These are phyloP conservation scores for Lanistes nyassanus DNA, from an alignment of 1,140 invertebrate genomes.

Conservation along the genomic window DNA sequence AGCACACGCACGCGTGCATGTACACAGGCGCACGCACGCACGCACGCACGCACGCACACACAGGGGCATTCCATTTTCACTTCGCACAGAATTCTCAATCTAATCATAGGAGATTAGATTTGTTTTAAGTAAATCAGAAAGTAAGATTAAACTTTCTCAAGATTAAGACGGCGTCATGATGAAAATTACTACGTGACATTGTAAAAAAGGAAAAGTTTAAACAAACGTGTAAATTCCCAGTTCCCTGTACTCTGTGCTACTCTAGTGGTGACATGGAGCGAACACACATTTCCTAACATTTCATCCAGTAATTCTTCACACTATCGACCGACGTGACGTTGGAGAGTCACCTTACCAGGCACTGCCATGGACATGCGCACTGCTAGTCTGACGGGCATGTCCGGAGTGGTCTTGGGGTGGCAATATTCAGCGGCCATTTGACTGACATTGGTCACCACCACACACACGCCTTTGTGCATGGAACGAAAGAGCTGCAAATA, in stretches of 20 bases:
- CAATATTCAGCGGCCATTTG: conserved; percentile 46
- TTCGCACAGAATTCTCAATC: too few species aligned
- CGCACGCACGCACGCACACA: not conserved
- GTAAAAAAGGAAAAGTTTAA: too few species aligned
- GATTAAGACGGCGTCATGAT: too few species aligned
- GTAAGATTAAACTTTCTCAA: too few species aligned
- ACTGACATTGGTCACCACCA: conserved; percentile 53
- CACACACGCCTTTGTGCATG: conserved; percentile 45
- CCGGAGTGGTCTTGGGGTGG: conserved; percentile 55
- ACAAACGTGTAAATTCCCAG: too few species aligned
- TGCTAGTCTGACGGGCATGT: conserved; percentile 49
- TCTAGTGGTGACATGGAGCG: too few species aligned
- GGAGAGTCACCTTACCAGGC: conserved; percentile 11
- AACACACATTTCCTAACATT: too few species aligned
- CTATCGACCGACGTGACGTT: not conserved
- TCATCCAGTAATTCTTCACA: not conserved
- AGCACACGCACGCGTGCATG: conserved; percentile 1
- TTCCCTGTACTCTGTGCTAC: too few species aligned
- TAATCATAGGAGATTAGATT: too few species aligned
- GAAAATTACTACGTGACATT: too few species aligned
- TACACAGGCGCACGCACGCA: not conserved
- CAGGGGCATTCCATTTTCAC: too few species aligned
- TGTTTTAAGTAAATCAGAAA: too few species aligned
- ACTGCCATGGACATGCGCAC: conserved; percentile 55
- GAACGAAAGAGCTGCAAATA: conserved; percentile 44